Conservation (phyloP, 2,113 vertebrate genomes). For the Ptilonorhynchus violaceus region DNA sequence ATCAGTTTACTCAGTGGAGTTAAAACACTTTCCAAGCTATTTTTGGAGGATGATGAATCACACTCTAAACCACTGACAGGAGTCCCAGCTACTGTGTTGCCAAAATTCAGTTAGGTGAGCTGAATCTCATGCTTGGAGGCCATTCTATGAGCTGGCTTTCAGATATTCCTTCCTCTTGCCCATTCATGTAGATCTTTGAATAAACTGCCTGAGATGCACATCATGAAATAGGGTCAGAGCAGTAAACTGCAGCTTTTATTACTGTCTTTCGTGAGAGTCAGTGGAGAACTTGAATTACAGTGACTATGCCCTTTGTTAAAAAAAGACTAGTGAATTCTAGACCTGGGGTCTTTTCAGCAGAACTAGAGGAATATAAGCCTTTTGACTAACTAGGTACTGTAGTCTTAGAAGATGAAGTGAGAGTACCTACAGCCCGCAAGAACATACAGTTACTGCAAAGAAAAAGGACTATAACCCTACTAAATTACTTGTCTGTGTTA, state of each 20-base stretch:
- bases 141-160: not conserved
- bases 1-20: not conserved
- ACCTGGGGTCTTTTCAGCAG: not conserved
- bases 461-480: not conserved
- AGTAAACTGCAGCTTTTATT: not conserved
- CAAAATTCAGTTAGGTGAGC: not conserved
- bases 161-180: not conserved
- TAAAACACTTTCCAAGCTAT: not conserved
- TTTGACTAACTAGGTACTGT: not conserved
- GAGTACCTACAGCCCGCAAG: not conserved
- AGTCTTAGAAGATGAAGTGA: not conserved
- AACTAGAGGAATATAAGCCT: not conserved
- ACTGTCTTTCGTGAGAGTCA: not conserved
- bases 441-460: not conserved
- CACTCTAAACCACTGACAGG: not conserved
- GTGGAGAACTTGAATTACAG: not conserved
- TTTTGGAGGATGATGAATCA: not conserved
- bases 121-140: not conserved
- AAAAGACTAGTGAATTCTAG: not conserved
- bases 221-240: not conserved
- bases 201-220: not conserved
- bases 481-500: not conserved
- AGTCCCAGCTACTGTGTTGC: not conserved
- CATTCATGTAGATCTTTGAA: not conserved
- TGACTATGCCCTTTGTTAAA: not conserved